Base-by-base conservation (phyloP, 2,113 vertebrate genomes). In the Sakesphorus luctuosus region DNA sequence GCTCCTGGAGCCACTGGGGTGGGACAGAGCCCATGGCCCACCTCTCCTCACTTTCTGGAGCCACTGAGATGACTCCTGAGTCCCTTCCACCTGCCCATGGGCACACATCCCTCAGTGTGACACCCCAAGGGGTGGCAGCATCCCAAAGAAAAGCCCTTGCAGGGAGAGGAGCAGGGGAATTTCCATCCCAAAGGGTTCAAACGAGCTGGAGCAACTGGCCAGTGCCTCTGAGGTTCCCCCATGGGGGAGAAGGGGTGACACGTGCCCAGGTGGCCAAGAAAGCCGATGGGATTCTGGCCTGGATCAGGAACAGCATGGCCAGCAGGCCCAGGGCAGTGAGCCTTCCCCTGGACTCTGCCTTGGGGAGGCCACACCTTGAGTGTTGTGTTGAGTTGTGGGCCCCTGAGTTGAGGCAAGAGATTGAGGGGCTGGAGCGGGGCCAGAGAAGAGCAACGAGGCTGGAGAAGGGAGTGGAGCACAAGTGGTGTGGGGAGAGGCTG, bases 131-230 rank as follows among this genome's bases (percentile, higher is more conserved):
- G 31, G 11, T 19, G 26, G 23, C 36, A 50, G 24, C 69, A 26
- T 20, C 82, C 75, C 79, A 50, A 33, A 62, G 29, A 28, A 75
- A 35, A 0, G 0, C 29, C 75, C 28, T 20, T 4, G 11, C 56
- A 13, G 6, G 13, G 46, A n/a, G 56, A 63, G 56, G 24, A 87
- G 33, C 36, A 5, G 44, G 15, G 12, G 8, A 3, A 49, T 53
- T 73, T 46, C 68, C 81, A 84, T 18, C 73, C 69, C 77, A 26
- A 56, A 61, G 35, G 0, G 6, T 17, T 52, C 43, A 17, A 29
- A 63, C 0, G 1, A 29, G 33, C 47, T 31, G 67, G 49, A 56
- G 14, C 0, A 0, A 29, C 24, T 9, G 25, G 59, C n/a, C 14
- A 12, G 5, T 0, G 2, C 4, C 26, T 13, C 65, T 4, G 52